Evolutionary conservation across 53 echinoderm and acorn worm species (phyloP), one percentile per base, ranked within the genome.

Genomic region (Antedon mediterranea): DNA sequence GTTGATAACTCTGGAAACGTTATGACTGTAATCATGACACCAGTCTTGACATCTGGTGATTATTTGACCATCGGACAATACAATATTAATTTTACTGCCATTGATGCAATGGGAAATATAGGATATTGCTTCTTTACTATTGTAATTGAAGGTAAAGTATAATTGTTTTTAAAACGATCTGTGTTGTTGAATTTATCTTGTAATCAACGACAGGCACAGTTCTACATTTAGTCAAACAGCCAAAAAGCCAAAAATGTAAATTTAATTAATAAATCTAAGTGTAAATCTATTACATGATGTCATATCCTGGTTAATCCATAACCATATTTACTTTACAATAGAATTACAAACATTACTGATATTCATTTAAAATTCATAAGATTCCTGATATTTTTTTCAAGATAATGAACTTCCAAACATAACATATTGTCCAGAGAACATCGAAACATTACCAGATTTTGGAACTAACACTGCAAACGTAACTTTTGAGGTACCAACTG

Each of bases 1-100:
- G 20, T 74, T 1, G 74, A 74, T 74, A 74, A 74, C 33, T 74
- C 74, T 15, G 74, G 74, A 13, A 74, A 74, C 26, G 29, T 57
- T 57, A 57, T 57, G 57, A 57, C 57, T 2, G 20, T 57, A 5
- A 57, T 57, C 7, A 57, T 57, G 57, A 57, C 57, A 57, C 57
- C 57, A 11, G 20, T 18, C 23, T 23, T 57, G 7, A 57, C 57
- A 20, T 57, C 57, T 23, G 57, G 57, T 2, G 23, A 57, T 57
- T 57, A 57, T 57, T 57, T 57, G 2, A 8, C 11, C 9, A 57
- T 57, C 20, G 57, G 57, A 57, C 57, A 11, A 57, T 57, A 57
- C 57, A 57, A 57, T 26, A 26, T 57, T 23, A 57, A 6, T 18
- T 57, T 57, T 11, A 57, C 57, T 3, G 57, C 57, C 11, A 23